Percentiles rank a stretch among this genome's conserved stretches.
Evolutionary conservation across 2,113 vertebrate species (phyloP).

Genomic region (Atractosteus spatula): DNA sequence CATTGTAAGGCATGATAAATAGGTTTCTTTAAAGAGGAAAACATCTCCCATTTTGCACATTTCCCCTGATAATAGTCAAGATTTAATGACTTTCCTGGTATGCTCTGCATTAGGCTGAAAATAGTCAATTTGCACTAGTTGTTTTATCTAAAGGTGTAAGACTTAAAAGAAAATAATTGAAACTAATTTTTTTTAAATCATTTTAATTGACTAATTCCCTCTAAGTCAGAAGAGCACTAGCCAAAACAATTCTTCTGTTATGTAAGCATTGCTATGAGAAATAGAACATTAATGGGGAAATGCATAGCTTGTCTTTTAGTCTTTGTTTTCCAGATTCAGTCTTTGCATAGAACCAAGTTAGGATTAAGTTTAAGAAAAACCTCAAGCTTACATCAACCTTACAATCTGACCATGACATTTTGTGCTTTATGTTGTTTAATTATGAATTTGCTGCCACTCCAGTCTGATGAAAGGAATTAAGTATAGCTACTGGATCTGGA

Average conservation of each 20-base stretch:
- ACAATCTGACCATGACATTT: no score
- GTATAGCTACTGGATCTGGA: no score
- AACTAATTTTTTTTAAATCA: neutral
- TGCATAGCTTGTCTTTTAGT: neutral
- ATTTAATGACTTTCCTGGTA: neutral
- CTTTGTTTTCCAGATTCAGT: no score
- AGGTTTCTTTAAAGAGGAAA: neutral
- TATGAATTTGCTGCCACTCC: no score
- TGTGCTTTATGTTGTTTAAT: no score
- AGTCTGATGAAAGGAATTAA: no score
- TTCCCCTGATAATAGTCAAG: neutral
- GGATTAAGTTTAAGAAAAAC: no score
- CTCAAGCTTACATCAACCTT: no score
- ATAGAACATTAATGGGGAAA: neutral
- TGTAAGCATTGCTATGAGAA: neutral
- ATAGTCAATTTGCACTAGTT: neutral
- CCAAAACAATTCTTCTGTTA: neutral
- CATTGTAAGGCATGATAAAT: no score
- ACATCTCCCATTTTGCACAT: neutral
- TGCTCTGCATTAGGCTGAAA: neutral
- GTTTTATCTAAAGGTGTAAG: neutral
- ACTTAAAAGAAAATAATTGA: constrained; percentile 9
- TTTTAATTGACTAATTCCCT: constrained; percentile 2
- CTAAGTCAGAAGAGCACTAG: neutral
- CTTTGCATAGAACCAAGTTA: no score